Conservation (phyloP, 2,113 vertebrate genomes). For the Nesogale talazaci region DNA sequence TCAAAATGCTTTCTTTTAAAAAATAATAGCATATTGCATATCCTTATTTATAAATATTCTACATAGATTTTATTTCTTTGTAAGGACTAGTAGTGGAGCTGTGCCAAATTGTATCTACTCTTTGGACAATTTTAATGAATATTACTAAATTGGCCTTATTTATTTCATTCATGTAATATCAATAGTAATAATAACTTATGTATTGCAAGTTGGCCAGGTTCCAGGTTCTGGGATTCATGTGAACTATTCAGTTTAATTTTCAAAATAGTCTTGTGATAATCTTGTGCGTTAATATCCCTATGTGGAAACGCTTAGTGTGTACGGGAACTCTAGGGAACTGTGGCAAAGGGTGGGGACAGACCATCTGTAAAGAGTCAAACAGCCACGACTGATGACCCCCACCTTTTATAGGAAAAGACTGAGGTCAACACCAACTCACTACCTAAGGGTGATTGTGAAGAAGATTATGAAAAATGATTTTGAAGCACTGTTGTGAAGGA, state of each 20-base stretch:
- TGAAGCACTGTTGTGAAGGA: too few relatives aligned
- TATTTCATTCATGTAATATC: neutral
- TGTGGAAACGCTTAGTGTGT: too few relatives aligned
- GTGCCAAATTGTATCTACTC: neutral
- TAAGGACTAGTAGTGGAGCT: neutral
- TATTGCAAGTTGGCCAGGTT: neutral
- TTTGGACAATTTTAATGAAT: slow-evolving; percentile 41
- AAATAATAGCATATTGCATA: neutral
- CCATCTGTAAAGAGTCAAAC: neutral
- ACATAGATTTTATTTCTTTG: neutral
- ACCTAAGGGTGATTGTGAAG: neutral
- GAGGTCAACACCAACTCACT: neutral
- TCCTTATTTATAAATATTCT: slow-evolving; percentile 24
- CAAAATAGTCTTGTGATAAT: neutral
- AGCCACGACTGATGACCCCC: neutral
- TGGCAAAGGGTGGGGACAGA: too few relatives aligned
- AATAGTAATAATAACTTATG: neutral
- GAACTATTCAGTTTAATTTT: neutral
- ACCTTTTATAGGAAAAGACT: neutral
- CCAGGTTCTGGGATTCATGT: neutral
- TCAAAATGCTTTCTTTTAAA: neutral
- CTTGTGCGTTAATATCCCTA: too few relatives aligned
- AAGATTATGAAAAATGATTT: too few relatives aligned
- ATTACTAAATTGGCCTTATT: neutral
- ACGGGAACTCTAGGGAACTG: too few relatives aligned